phyloP scores from a whole-genome alignment of 2,113 vertebrate species.

The Oplegnathus fasciatus region DNA sequence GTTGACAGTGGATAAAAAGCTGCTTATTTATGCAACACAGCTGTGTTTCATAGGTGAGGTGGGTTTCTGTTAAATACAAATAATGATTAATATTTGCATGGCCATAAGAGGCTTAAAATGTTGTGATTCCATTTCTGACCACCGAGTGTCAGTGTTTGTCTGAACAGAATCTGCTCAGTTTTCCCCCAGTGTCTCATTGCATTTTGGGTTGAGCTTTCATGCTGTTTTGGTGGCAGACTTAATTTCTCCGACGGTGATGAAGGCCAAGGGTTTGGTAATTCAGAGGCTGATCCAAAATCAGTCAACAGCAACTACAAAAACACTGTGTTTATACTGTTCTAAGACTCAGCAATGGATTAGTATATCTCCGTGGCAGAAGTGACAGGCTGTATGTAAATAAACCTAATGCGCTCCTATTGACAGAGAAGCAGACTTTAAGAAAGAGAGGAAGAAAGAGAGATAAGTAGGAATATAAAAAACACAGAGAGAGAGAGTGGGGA shows the following conservation, averaged over 20 bases:
- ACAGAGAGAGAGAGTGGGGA: not conserved
- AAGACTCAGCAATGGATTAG: slow-evolving; percentile 55
- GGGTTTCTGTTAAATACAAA: slow-evolving; percentile 3
- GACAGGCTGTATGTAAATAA: slow-evolving; percentile 60
- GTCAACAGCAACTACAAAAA: slow-evolving; percentile 45
- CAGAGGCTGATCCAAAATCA: slow-evolving; percentile 50
- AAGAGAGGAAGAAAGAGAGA: slow-evolving; percentile 9
- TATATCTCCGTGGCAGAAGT: slow-evolving; percentile 50
- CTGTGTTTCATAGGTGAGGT: not conserved
- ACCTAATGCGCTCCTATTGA: slow-evolving; percentile 34
- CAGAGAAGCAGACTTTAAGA: slow-evolving; percentile 24
- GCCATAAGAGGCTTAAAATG: not conserved
- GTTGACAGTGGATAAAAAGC: not conserved
- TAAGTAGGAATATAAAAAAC: slow-evolving; percentile 17
- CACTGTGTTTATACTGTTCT: slow-evolving; percentile 42
- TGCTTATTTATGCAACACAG: not conserved
- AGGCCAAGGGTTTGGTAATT: slow-evolving; percentile 39
- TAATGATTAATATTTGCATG: not conserved
- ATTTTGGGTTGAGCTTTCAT: slow-evolving; percentile 26
- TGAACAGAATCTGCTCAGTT: slow-evolving; percentile 6
- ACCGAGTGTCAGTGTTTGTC: slow-evolving; percentile 71
- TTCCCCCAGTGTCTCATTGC: not conserved
- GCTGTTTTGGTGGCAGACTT: slow-evolving; percentile 51
- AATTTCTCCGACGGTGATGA: slow-evolving; percentile 45
- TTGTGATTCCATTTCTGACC: slow-evolving; percentile 39